A percentile compares a stretch with the other conserved stretches of the same genome.
Evolutionary conservation across 2,113 vertebrate species (phyloP).

Genomic region (Passer domesticus): DNA sequence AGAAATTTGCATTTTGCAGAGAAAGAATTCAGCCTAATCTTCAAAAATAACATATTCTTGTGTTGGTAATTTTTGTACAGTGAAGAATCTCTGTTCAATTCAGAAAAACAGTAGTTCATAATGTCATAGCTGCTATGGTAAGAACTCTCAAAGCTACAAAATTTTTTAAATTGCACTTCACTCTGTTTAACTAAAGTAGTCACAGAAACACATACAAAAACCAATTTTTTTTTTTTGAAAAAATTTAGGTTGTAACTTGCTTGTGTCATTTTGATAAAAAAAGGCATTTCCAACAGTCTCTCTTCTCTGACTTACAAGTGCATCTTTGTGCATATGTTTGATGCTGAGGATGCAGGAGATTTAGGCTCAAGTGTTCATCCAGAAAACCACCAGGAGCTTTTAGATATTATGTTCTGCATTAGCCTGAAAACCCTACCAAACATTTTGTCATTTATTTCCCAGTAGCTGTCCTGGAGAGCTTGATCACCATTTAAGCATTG

Average conservation of each 20-base stretch:
- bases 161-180: not conserved
- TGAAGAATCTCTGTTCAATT: not conserved
- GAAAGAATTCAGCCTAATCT: not conserved
- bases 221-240: fast-evolving
- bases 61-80: not conserved
- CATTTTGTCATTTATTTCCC: not conserved
- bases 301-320: not conserved
- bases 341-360: not conserved
- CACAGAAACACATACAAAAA: not conserved
- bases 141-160: not conserved
- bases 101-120: not conserved
- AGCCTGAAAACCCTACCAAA: not conserved
- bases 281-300: not conserved
- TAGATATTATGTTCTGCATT: not conserved
- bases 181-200: not conserved
- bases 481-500: not conserved
- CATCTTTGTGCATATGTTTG: not conserved
- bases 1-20: not conserved
- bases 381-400: not conserved
- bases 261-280: not conserved
- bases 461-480: not conserved
- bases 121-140: not conserved
- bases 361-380: not conserved
- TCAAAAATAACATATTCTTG: not conserved
- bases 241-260: not conserved